A percentile compares a stretch with the other conserved stretches of the same genome.
Evolutionary conservation across 2,888 invertebrate species (phyloP).

Genomic region (Alentia gelatinosa): DNA sequence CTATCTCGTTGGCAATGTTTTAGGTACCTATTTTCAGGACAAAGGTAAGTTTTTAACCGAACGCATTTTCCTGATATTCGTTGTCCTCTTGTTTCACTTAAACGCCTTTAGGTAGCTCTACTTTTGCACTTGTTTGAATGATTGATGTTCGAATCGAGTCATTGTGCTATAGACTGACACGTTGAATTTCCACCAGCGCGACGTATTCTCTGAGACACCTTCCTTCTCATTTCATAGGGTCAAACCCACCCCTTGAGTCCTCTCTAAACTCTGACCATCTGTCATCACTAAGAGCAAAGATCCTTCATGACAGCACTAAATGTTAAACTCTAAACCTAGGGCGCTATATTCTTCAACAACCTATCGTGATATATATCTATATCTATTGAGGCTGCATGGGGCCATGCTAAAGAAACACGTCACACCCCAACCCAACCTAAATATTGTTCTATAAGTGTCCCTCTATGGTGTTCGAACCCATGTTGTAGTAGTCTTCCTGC

Average conservation of each 20-base stretch:
- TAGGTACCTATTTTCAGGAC: constrained; percentile 58
- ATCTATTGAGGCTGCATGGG: background rate
- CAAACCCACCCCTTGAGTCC: constrained; percentile 4
- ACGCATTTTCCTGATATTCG: constrained; percentile 43
- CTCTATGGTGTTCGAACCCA: constrained; percentile 9
- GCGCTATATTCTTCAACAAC: background rate
- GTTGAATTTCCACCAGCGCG: constrained; percentile 34
- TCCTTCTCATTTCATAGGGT: constrained; percentile 53
- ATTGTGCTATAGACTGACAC: constrained; percentile 44
- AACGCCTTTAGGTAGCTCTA: constrained; percentile 50
- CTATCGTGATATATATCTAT: background rate
- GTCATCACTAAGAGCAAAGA: background rate
- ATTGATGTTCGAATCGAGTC: constrained; percentile 43
- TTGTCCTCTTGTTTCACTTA: constrained; percentile 51
- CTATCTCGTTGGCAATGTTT: constrained; percentile 48
- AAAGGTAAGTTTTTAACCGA: constrained; percentile 47
- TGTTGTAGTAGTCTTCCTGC: constrained; percentile 5
- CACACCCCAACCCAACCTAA: background rate
- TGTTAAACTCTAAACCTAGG: background rate
- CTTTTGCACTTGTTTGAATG: constrained; percentile 53
- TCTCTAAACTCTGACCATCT: background rate
- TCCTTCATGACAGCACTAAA: background rate
- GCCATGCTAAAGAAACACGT: background rate
- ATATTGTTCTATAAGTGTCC: constrained; percentile 14
- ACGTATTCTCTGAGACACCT: constrained; percentile 8